phyloP scores from a whole-genome alignment of 2,888 invertebrate genomes.

The Blomia tropicalis region DNA sequence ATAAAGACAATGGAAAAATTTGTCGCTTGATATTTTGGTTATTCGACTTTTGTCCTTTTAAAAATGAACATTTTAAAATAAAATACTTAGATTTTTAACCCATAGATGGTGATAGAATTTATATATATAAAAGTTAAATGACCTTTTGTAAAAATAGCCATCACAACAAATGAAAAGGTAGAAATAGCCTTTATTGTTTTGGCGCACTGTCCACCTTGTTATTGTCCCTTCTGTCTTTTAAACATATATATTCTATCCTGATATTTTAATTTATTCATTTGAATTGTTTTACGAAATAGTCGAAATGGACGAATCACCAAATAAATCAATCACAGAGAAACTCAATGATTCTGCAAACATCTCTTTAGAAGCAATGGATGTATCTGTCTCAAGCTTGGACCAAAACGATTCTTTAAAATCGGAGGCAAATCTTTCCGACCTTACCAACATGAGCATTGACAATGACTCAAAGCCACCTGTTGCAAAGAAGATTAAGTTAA shows the following conservation, averaged over 20 bases:
- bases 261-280: not conserved
- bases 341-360: too few species aligned
- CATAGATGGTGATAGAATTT: not conserved
- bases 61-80: too few species aligned
- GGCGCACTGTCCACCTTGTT: not conserved
- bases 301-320: not conserved
- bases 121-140: not conserved
- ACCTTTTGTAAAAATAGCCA: not conserved
- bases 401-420: too few species aligned
- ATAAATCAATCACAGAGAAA: too few species aligned
- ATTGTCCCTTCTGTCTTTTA: not conserved
- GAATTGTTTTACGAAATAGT: not conserved
- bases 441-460: too few species aligned
- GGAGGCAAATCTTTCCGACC: too few species aligned
- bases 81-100: too few species aligned
- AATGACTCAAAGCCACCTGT: too few species aligned
- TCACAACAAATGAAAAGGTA: not conserved
- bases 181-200: not conserved
- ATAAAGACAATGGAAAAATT: not conserved
- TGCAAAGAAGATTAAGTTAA: not conserved
- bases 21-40: too few species aligned
- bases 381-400: too few species aligned
- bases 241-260: not conserved
- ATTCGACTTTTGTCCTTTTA: too few species aligned
- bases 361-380: too few species aligned